These are phyloP conservation scores for Ailurus styani DNA, from an alignment of 2,113 vertebrate genomes.

Conservation along the genomic window DNA sequence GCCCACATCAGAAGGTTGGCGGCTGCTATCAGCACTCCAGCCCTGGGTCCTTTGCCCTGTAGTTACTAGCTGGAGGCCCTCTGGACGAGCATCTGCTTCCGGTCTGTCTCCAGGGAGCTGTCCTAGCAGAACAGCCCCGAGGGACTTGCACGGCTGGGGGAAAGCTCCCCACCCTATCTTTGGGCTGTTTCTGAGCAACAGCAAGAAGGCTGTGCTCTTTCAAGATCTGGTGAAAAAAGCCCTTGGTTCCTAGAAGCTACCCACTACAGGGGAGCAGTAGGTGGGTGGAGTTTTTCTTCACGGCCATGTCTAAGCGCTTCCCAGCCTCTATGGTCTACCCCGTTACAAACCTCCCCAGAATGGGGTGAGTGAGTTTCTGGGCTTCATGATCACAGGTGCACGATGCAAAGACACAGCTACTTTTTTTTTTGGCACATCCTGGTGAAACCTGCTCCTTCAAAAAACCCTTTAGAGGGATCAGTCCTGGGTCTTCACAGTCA, in stretches of 20 bases:
- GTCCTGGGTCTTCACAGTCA: background rate
- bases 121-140: constrained; percentile 53
- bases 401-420: constrained; percentile 19
- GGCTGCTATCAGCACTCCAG: background rate
- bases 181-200: background rate
- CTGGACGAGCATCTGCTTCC: background rate
- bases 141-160: constrained; percentile 32
- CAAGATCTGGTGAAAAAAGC: background rate
- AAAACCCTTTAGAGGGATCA: background rate
- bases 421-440: background rate
- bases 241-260: background rate
- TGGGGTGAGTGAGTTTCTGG: background rate
- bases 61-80: too few species aligned
- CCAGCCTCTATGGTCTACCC: background rate
- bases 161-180: background rate
- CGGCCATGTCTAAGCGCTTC: background rate
- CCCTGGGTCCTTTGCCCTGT: background rate
- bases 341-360: background rate
- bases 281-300: background rate
- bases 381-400: background rate
- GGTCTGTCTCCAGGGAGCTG: background rate
- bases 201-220: background rate
- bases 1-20: background rate
- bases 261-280: background rate
- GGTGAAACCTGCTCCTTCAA: background rate